Percentiles rank a stretch among this genome's conserved stretches.
phyloP scores from a whole-genome alignment of 2,888 invertebrate species.

The Chloromyia formosa region DNA sequence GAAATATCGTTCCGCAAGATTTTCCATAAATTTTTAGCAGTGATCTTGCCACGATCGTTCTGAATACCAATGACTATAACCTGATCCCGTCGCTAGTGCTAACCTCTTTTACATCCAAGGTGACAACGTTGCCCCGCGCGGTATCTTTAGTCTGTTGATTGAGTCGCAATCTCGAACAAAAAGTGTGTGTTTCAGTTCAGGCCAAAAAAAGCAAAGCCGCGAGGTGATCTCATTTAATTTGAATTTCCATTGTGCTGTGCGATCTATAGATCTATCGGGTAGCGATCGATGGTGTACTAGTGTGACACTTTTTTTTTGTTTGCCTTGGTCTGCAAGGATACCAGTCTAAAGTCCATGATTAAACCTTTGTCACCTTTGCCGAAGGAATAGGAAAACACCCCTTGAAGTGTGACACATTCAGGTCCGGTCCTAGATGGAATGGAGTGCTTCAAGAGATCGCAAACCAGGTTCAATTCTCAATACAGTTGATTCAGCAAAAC shows the following conservation, averaged over 20 bases:
- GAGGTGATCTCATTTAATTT: conserved; percentile 44
- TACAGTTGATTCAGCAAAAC: no score
- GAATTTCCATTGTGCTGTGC: conserved; percentile 23
- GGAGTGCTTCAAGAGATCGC: no score
- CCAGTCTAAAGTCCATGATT: no score
- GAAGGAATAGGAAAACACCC: no score
- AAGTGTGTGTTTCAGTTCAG: conserved; percentile 2
- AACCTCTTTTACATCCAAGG: conserved; percentile 25
- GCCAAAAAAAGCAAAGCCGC: conserved; percentile 18
- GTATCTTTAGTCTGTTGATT: conserved; percentile 23
- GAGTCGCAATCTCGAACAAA: not conserved
- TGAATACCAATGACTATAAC: not conserved
- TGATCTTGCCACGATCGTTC: conserved; percentile 12
- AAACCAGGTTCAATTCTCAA: no score
- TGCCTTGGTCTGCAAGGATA: no score
- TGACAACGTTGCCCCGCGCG: conserved; percentile 19
- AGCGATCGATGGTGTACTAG: not conserved
- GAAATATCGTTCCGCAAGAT: not conserved
- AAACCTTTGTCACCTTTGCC: no score
- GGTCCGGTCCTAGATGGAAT: no score
- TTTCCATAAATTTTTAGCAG: not conserved
- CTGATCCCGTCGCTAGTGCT: conserved; percentile 3
- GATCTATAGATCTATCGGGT: not conserved
- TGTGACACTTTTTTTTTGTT: no score
- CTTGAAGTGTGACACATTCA: no score